Percentiles rank a stretch among this genome's conserved stretches.
Evolutionary conservation across 2,113 vertebrate species (phyloP).

Genomic region (Balaenoptera acutorostrata): DNA sequence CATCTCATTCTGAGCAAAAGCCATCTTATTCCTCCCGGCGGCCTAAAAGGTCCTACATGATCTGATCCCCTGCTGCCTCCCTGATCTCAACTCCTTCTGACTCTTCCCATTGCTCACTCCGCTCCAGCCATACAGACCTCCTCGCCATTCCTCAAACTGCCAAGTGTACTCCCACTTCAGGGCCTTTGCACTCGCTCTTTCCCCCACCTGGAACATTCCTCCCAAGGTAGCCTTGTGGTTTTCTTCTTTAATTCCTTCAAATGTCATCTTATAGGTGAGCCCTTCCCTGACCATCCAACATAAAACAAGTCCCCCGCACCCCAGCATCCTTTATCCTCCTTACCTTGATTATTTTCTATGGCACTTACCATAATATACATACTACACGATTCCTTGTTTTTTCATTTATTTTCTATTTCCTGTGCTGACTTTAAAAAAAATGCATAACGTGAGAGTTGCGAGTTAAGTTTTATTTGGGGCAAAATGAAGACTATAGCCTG

Average conservation of each 20-base stretch:
- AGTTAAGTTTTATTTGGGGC: background rate
- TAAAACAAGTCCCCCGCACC: background rate
- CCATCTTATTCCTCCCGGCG: background rate
- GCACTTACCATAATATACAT: background rate
- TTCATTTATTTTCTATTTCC: background rate
- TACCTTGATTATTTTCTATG: background rate
- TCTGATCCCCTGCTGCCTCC: background rate
- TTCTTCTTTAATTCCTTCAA: background rate
- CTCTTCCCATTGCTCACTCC: background rate
- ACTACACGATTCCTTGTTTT: background rate
- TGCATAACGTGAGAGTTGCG: background rate
- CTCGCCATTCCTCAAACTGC: background rate
- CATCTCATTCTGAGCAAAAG: background rate
- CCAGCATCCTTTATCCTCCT: background rate
- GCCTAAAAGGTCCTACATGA: background rate
- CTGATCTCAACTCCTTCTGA: background rate
- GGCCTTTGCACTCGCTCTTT: background rate
- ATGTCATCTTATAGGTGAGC: background rate
- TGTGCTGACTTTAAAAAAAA: background rate
- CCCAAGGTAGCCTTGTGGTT: background rate
- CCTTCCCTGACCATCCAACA: background rate
- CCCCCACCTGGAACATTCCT: background rate
- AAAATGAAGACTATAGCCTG: background rate
- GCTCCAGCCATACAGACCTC: background rate
- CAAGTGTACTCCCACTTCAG: background rate